Percentiles rank a stretch among this genome's conserved stretches.
Evolutionary conservation across 2,113 vertebrate species (phyloP).

Genomic region (Nothoprocta pentlandii): DNA sequence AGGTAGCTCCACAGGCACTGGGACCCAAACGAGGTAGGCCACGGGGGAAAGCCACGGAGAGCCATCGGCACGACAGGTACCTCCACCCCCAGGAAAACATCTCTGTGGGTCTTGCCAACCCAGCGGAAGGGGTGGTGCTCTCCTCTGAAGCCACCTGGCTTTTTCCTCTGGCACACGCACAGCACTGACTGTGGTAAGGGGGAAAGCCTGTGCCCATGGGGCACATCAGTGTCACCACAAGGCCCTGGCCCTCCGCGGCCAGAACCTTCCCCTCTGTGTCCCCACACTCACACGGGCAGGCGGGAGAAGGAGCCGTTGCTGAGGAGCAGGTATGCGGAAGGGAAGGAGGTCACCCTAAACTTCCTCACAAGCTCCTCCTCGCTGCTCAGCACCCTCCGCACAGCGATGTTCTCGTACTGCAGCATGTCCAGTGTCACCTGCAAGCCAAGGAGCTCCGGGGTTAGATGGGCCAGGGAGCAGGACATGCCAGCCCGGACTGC

Average conservation of each 20-base stretch:
- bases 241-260: background rate
- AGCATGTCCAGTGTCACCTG: conserved; percentile 92
- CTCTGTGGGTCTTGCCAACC: too few relatives aligned
- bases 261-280: fast-evolving
- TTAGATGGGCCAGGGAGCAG: background rate
- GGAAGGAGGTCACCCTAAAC: conserved; percentile 85
- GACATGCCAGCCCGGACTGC: background rate
- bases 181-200: too few relatives aligned
- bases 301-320: conserved; percentile 79
- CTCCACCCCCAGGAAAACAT: too few relatives aligned
- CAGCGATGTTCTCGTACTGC: conserved; percentile 85
- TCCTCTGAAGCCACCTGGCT: too few relatives aligned
- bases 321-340: conserved; percentile 87
- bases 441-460: background rate
- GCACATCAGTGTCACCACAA: background rate
- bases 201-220: too few relatives aligned
- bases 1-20: background rate
- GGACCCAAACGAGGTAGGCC: background rate
- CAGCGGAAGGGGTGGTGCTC: too few relatives aligned
- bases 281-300: conserved; percentile 85
- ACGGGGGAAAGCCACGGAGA: background rate
- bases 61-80: background rate
- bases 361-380: conserved; percentile 80
- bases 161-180: too few relatives aligned
- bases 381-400: conserved; percentile 85